phyloP scores from a whole-genome alignment of 2,888 invertebrate genomes.

The Caenorhabditis sinica region DNA sequence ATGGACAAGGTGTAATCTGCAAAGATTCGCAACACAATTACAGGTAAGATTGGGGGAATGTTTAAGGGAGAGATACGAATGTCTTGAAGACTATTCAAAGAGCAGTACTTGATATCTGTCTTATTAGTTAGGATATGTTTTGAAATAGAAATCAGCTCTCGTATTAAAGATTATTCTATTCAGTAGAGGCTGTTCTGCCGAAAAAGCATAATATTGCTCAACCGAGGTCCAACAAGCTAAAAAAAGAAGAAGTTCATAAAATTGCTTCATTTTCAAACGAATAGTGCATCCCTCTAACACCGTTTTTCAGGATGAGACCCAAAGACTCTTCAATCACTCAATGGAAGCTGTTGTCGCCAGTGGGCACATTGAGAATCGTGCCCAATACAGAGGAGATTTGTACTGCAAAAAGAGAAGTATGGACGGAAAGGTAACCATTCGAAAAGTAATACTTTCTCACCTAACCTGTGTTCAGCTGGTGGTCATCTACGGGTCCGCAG shows the following conservation, averaged over 20 bases:
- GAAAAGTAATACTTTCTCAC: background rate
- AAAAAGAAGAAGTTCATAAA: too few species aligned
- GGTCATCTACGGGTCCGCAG: conserved; percentile 43
- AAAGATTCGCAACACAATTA: conserved; percentile 55
- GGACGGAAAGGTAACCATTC: conserved; percentile 50
- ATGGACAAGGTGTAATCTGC: conserved; percentile 62
- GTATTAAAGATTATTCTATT: too few species aligned
- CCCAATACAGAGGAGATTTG: conserved; percentile 51
- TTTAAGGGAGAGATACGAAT: background rate
- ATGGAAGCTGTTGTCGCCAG: conserved; percentile 57
- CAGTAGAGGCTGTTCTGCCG: too few species aligned
- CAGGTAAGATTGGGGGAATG: conserved; percentile 28
- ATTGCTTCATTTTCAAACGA: too few species aligned
- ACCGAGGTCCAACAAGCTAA: too few species aligned
- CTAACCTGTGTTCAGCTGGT: conserved; percentile 16
- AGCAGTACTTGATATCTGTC: background rate
- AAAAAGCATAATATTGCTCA: too few species aligned
- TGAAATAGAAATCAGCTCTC: too few species aligned
- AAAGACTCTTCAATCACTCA: conserved; percentile 56
- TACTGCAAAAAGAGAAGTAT: conserved; percentile 48
- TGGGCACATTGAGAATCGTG: conserved; percentile 47
- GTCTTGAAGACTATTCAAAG: background rate
- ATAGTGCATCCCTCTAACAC: too few species aligned
- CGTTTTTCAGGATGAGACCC: conserved; percentile 42
- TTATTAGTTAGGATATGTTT: too few species aligned